Conservation (phyloP, 2,113 vertebrate genomes). For the Calyptommatus sinebrachiatus region DNA sequence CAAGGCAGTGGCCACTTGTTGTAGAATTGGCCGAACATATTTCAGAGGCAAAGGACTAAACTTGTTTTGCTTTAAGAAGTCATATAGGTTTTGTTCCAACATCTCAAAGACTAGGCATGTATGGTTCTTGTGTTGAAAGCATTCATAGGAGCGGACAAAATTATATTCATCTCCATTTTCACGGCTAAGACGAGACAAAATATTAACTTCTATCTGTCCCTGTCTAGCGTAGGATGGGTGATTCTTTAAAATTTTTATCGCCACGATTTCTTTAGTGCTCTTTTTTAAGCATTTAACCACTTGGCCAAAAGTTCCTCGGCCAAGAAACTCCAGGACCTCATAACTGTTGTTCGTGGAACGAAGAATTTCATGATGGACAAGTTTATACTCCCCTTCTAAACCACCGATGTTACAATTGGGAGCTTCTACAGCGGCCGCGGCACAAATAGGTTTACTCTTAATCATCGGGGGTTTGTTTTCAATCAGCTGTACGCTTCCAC, state of each 20-base stretch:
- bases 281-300: slow-evolving; percentile 98
- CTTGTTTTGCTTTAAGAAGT: slow-evolving; percentile 98
- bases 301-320: slow-evolving; percentile 94
- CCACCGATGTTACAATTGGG: slow-evolving; percentile 93
- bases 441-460: slow-evolving; percentile 49
- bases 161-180: slow-evolving; percentile 97
- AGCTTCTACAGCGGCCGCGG: too few species aligned
- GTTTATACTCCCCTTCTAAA: slow-evolving; percentile 96
- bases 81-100: slow-evolving; percentile 98
- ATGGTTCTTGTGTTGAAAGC: slow-evolving; percentile 99
- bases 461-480: slow-evolving; percentile 89
- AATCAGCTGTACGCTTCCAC: slow-evolving; percentile 96
- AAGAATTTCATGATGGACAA: slow-evolving; percentile 97
- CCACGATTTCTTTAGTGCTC: slow-evolving; percentile 97
- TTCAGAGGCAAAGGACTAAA: slow-evolving; percentile 96
- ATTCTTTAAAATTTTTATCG: slow-evolving; percentile 97
- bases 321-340: slow-evolving; percentile 96
- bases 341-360: slow-evolving; percentile 98
- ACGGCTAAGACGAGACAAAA: slow-evolving; percentile 92
- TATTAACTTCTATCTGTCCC: slow-evolving; percentile 97
- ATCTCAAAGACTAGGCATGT: slow-evolving; percentile 99
- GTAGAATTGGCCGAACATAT: slow-evolving; percentile 93
- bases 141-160: slow-evolving; percentile 96
- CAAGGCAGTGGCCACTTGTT: slow-evolving; percentile 94
- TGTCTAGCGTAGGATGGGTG: slow-evolving; percentile 96